Conservation (phyloP, 2,888 invertebrate genomes). For the Poecilus cupreus region DNA sequence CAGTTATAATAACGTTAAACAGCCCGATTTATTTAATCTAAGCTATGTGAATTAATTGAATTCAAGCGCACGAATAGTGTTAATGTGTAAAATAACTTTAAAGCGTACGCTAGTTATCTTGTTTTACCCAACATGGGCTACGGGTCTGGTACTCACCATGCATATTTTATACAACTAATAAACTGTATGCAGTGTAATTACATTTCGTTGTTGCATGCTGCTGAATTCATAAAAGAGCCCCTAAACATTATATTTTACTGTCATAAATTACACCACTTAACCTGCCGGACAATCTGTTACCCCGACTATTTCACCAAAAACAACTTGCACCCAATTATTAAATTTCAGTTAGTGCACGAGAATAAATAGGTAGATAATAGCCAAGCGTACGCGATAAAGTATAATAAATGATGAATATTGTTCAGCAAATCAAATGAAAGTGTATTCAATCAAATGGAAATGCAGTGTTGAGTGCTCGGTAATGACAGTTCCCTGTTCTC, state of each 20-base stretch:
- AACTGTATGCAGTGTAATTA: constrained; percentile 39
- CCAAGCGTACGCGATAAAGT: too few species aligned
- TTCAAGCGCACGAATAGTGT: constrained; percentile 42
- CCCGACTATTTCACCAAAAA: constrained; percentile 2
- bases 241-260: constrained; percentile 31
- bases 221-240: constrained; percentile 32
- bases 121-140: constrained; percentile 10
- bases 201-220: constrained; percentile 39
- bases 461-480: not conserved
- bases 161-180: constrained; percentile 44
- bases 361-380: not conserved
- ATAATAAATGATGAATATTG: too few species aligned
- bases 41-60: constrained; percentile 24
- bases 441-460: too few species aligned
- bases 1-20: not conserved
- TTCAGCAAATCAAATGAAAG: too few species aligned
- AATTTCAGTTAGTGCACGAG: not conserved
- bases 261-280: constrained; percentile 24
- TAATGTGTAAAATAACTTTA: constrained; percentile 35
- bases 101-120: constrained; percentile 46
- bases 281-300: not conserved
- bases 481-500: constrained; percentile 17
- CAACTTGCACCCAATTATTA: not conserved
- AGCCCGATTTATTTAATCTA: constrained; percentile 9
- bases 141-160: not conserved